phyloP scores from a whole-genome alignment of 1,140 invertebrate genomes.

The Drosophila simulans region DNA sequence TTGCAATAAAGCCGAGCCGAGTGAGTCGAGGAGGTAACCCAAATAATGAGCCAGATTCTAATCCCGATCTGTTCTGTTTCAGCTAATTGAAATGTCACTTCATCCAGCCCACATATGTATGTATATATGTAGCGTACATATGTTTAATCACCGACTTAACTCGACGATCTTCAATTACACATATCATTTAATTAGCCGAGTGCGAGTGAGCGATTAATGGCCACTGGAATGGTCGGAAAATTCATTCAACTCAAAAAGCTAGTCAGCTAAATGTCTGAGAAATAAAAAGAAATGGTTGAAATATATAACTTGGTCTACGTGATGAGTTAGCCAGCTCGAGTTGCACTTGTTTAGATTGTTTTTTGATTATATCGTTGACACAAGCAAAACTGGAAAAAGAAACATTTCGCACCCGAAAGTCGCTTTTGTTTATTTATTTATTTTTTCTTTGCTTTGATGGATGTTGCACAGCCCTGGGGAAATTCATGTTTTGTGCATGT shows the following conservation, averaged over 20 bases:
- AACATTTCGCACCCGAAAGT: constrained; percentile 11
- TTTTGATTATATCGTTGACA: constrained; percentile 26
- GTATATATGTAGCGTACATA: too few relatives aligned
- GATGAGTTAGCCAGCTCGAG: neutral
- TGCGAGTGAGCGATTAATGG: constrained; percentile 22
- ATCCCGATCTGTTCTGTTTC: constrained; percentile 17
- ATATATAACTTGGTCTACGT: neutral
- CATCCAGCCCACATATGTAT: constrained; percentile 6
- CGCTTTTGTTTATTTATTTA: neutral
- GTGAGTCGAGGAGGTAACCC: constrained; percentile 41
- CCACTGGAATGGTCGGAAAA: neutral
- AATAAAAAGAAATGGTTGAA: neutral
- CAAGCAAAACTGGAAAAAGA: constrained; percentile 21
- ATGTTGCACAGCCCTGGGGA: neutral
- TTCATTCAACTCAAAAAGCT: constrained; percentile 8
- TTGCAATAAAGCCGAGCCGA: constrained; percentile 47
- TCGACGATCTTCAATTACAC: constrained; percentile 29
- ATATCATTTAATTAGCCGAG: constrained; percentile 47
- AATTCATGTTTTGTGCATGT: neutral
- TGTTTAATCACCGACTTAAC: constrained; percentile 13
- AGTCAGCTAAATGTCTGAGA: neutral
- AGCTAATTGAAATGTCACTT: constrained; percentile 32
- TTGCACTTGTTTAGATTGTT: constrained; percentile 2
- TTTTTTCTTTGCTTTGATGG: neutral
- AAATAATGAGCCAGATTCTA: constrained; percentile 40